Conservation (phyloP, 2,888 invertebrate species). For the Nemurella pictetii region DNA sequence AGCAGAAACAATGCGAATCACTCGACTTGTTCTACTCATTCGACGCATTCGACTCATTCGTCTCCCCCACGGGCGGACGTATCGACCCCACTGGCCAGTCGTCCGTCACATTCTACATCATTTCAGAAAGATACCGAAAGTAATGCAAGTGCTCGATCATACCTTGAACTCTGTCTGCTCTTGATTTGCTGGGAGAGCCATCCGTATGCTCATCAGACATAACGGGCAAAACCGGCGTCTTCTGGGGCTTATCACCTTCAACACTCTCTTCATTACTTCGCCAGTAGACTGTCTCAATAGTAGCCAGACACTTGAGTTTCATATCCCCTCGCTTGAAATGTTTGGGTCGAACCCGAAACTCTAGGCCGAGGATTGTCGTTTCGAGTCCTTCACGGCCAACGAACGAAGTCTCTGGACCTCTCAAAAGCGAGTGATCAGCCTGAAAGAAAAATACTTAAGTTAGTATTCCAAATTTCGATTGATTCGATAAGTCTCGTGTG, state of each 20-base stretch:
- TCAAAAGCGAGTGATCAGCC: conserved; percentile 59
- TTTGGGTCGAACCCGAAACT: conserved; percentile 77
- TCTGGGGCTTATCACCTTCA: conserved; percentile 70
- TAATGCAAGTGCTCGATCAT: too few species aligned
- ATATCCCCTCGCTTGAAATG: conserved; percentile 81
- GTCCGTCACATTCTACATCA: too few species aligned
- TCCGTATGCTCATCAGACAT: conserved; percentile 66
- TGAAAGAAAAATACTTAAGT: conserved; percentile 37
- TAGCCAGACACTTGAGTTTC: conserved; percentile 87
- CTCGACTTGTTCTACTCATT: too few species aligned
- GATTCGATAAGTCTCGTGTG: background rate
- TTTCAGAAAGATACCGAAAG: too few species aligned
- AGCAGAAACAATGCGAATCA: background rate
- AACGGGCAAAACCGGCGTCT: conserved; percentile 66
- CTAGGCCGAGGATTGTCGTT: conserved; percentile 74
- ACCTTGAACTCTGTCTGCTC: conserved; percentile 77
- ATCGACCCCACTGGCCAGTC: too few species aligned
- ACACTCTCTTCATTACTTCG: conserved; percentile 87
- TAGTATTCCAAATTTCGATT: background rate
- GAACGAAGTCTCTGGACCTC: conserved; percentile 56
- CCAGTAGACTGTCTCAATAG: conserved; percentile 84
- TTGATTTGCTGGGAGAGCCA: conserved; percentile 57
- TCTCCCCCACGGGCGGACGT: too few species aligned
- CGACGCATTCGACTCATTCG: too few species aligned
- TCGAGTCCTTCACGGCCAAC: conserved; percentile 70